Conservation (phyloP, 2,888 invertebrate genomes). For the Drymonia ruficornis region DNA sequence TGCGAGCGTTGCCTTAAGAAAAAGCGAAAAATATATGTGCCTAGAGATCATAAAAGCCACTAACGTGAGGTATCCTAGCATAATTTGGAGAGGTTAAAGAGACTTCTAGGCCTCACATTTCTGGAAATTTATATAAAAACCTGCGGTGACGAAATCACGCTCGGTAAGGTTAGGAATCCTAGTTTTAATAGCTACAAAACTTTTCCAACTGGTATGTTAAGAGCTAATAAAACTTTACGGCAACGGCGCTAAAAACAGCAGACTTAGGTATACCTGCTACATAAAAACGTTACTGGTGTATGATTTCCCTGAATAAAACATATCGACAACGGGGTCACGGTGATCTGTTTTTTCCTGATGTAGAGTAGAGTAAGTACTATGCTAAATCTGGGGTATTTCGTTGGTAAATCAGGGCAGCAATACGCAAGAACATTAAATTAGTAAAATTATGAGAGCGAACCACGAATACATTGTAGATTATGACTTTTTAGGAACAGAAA, state of each 20-base stretch:
- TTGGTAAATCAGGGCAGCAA: neutral
- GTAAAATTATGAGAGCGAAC: neutral
- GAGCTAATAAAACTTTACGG: neutral
- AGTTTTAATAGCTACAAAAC: neutral
- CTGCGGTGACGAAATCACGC: constrained; percentile 37
- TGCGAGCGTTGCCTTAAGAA: too few species aligned
- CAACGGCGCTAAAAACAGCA: neutral
- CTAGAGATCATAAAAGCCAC: too few species aligned
- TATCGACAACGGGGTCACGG: neutral
- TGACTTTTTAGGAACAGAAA: too few species aligned
- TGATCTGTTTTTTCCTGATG: neutral
- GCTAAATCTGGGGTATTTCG: neutral
- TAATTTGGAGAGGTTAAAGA: too few species aligned
- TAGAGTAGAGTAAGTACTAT: neutral
- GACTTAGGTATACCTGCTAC: neutral
- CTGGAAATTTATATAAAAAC: constrained; percentile 43
- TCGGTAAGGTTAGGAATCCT: too few species aligned
- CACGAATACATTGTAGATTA: too few species aligned
- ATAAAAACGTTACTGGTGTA: neutral
- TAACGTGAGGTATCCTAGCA: too few species aligned
- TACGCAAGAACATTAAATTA: neutral
- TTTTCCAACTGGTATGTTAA: neutral
- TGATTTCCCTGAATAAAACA: neutral
- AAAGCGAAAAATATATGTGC: too few species aligned
- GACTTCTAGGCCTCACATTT: too few species aligned